Conservation (phyloP, 2,113 vertebrate genomes). For the Petrocephalus zakoni region DNA sequence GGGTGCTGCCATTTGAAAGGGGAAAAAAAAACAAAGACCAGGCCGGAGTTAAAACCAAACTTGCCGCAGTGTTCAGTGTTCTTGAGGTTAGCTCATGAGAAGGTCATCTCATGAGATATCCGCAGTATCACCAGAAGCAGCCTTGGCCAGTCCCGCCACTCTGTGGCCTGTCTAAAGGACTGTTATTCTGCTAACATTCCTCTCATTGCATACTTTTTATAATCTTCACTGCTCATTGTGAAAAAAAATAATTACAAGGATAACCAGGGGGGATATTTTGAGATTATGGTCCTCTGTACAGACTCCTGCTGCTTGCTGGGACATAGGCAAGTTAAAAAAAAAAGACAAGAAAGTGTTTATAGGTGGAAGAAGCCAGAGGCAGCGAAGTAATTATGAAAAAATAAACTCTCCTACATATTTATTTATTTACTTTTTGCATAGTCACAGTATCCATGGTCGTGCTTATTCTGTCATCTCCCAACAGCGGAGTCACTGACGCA, state of each 20-base stretch:
- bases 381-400: background rate
- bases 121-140: background rate
- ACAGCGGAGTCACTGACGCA: slow-evolving; percentile 19
- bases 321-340: background rate
- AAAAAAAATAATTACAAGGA: background rate
- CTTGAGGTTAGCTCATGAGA: background rate
- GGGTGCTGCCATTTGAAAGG: background rate
- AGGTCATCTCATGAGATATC: background rate
- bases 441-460: slow-evolving; percentile 1
- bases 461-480: slow-evolving; percentile 10
- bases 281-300: no score
- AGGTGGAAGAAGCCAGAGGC: background rate
- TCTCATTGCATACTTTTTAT: background rate
- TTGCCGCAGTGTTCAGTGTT: background rate
- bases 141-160: background rate
- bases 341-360: slow-evolving; percentile 14
- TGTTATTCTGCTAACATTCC: background rate
- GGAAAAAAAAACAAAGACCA: background rate
- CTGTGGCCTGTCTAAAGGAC: background rate
- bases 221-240: background rate
- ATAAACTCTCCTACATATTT: background rate
- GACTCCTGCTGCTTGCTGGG: no score
- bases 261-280: background rate
- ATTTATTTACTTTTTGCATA: background rate
- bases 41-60: background rate